Conservation (phyloP, 2,888 invertebrate genomes). For the Junonia oenone region DNA sequence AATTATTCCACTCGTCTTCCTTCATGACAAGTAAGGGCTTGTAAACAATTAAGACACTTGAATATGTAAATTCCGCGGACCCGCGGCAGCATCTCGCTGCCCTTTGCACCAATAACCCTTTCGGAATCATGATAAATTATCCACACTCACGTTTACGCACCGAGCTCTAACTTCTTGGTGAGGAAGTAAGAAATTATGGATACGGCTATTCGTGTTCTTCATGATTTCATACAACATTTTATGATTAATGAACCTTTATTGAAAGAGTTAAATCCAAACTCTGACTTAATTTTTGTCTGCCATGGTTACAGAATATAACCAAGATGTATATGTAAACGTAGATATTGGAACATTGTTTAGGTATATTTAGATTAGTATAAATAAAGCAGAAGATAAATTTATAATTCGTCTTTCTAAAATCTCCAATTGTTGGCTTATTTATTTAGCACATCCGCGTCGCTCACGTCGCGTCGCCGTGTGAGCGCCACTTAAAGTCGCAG, state of each 20-base stretch:
- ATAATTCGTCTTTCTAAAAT: neutral
- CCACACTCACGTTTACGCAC: conserved; percentile 66
- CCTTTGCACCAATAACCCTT: conserved; percentile 71
- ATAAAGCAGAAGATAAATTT: neutral
- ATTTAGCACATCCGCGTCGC: conserved; percentile 53
- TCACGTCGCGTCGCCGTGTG: conserved; percentile 62
- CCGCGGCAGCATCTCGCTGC: conserved; percentile 41
- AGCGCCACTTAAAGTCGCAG: conserved; percentile 78
- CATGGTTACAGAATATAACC: neutral
- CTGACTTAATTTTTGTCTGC: conserved; percentile 1
- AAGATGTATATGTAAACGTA: neutral
- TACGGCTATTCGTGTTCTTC: conserved; percentile 35
- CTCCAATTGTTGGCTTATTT: conserved; percentile 14
- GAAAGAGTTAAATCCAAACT: too few relatives aligned
- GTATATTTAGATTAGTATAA: neutral
- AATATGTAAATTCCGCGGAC: conserved; percentile 60
- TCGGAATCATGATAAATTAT: conserved; percentile 77
- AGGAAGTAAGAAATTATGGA: conserved; percentile 38
- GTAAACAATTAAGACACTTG: conserved; percentile 58
- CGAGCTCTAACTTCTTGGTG: conserved; percentile 44
- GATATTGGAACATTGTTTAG: too few relatives aligned
- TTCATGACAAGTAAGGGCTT: neutral
- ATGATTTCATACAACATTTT: too few relatives aligned
- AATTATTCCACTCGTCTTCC: neutral
- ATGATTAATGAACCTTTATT: too few relatives aligned